Evolutionary conservation across 2,797 vertebrate species (phyloP).

Genomic region (Lycodopsis pacificus): DNA sequence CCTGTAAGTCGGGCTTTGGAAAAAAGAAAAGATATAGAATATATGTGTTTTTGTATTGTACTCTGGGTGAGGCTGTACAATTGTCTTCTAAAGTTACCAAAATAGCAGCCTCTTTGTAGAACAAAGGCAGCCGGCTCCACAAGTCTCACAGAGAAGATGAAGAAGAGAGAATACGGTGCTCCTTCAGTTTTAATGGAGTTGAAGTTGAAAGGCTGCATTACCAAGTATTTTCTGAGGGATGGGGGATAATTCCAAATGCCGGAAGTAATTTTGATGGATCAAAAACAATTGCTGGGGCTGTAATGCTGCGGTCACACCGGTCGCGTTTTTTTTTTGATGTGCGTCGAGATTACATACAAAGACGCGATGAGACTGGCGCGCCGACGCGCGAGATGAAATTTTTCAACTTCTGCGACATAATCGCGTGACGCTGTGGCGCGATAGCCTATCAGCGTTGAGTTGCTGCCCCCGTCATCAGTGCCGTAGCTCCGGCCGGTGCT

Average conservation of each 20-base stretch:
- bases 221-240: neutral
- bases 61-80: slow-evolving; percentile 63
- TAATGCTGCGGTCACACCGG: too few relatives aligned
- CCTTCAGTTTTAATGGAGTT: neutral
- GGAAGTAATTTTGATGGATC: neutral
- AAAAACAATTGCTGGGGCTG: neutral
- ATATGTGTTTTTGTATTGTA: slow-evolving; percentile 58
- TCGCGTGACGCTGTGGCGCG: too few relatives aligned
- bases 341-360: too few relatives aligned
- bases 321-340: too few relatives aligned
- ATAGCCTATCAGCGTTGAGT: too few relatives aligned
- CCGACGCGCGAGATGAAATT: too few relatives aligned
- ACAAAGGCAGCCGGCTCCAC: slow-evolving; percentile 60
- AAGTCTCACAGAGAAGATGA: slow-evolving; percentile 24
- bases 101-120: slow-evolving; percentile 65
- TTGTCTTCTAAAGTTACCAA: slow-evolving; percentile 54
- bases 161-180: neutral
- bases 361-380: too few relatives aligned
- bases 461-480: too few relatives aligned
- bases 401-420: too few relatives aligned
- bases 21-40: slow-evolving; percentile 53
- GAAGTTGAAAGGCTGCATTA: neutral
- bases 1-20: slow-evolving; percentile 30
- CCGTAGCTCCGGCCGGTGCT: too few relatives aligned
- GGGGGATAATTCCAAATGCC: neutral